Evolutionary conservation across 1,140 invertebrate species (phyloP).

Genomic region (Temnothorax longispinosus): DNA sequence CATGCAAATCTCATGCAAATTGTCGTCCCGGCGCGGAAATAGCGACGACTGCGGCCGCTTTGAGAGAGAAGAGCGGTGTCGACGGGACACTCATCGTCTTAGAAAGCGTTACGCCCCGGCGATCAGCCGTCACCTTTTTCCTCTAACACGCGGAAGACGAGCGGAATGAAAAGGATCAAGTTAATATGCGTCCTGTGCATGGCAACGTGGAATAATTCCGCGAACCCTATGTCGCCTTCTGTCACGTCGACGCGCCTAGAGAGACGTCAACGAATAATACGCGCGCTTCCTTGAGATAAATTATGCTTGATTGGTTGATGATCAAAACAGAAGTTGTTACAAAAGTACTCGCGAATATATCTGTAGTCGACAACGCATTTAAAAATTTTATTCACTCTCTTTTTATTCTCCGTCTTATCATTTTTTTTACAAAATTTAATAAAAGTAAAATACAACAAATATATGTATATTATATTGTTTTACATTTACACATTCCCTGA

Average conservation of each 20-base stretch:
- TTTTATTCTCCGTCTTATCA: not conserved
- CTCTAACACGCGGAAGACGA: not conserved
- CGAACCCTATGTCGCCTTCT: conserved; percentile 1
- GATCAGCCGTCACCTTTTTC: conserved; percentile 56
- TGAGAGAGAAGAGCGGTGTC: conserved; percentile 10
- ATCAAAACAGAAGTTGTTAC: not conserved
- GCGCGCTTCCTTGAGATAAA: not conserved
- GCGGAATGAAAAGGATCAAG: conserved; percentile 46
- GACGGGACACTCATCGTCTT: conserved; percentile 31
- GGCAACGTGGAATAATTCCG: conserved; percentile 37
- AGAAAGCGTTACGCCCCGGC: conserved; percentile 39
- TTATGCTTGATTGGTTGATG: not conserved
- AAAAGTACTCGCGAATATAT: not conserved
- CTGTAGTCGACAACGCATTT: not conserved
- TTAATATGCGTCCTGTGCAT: conserved; percentile 44
- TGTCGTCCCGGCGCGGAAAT: conserved; percentile 36
- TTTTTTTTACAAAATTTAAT: not conserved
- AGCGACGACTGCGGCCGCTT: conserved; percentile 47
- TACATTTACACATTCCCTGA: not conserved
- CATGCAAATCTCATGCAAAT: conserved; percentile 60
- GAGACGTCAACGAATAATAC: not conserved
- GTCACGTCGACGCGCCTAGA: not conserved
- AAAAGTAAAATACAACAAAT: not conserved
- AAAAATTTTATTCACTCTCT: not conserved
- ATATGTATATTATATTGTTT: not conserved